Base-by-base conservation (phyloP, 2,113 vertebrate species). In the Felis catus region DNA sequence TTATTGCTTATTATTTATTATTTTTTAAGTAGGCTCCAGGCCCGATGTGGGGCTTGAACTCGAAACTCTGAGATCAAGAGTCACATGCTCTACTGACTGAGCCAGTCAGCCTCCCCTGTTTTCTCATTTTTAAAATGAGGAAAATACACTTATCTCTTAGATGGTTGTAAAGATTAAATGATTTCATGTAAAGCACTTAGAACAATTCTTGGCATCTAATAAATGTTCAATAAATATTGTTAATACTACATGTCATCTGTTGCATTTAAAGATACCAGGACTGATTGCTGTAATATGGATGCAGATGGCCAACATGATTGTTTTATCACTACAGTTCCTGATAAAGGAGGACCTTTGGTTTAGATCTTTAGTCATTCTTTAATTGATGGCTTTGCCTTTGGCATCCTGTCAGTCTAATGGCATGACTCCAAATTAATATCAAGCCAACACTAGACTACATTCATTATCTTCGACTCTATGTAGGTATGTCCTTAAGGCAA, bases 51-150 rank as follows among this genome's bases (percentile, higher is more conserved):
- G 23, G 19, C 41, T 74, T 27, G 23, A 45, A 74, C 14, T 27
- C 13, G 7, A 1, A 74, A 29, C 13, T 23, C 12, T 27, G 73
- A 74, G 39, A 29, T 45, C 13, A 41, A 27, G 23, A 74, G 25
- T 29, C 73, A 14, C 12, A 27, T 45, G 25, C 39, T 74, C 7
- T 45, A 74, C 39, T 1, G 5, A 45, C 23, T 74, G 25, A 74
- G 23, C 39, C 23, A 74, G 23, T 25, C 39, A 74, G 73, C 23
- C 0, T 12, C 73, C 39, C 71, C 73, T 71, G 12, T 71, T 92
- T n/a, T 58, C 21, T 95, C n/a, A 41, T 90, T 73, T 90, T 90
- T 84, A 45, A 91, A 86, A 65, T 76, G 4, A 96, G 33, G 92
- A 80, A 86, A 76, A 82, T 92, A 71, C 1, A n/a, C 15, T 66